Conservation (phyloP, 2,888 invertebrate species). For the Psylliodes chrysocephalus region DNA sequence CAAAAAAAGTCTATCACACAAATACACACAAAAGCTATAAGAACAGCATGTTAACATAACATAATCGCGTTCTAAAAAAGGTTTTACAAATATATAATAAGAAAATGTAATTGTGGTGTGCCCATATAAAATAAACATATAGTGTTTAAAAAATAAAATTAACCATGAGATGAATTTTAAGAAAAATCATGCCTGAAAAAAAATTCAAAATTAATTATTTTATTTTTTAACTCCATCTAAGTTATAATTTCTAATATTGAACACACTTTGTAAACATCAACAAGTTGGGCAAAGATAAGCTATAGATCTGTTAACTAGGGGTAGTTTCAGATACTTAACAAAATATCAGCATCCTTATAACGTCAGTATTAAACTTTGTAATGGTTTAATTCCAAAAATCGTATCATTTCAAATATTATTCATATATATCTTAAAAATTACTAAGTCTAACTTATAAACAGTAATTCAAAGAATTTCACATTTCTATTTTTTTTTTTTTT, state of each 20-base stretch:
- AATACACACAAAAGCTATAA: conserved; percentile 63
- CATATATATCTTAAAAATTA: too few species aligned
- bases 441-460: too few species aligned
- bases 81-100: conserved; percentile 22
- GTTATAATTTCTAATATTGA: not conserved
- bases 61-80: conserved; percentile 37
- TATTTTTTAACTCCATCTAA: not conserved
- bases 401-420: not conserved
- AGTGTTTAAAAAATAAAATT: too few species aligned
- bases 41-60: conserved; percentile 53
- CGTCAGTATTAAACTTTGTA: too few species aligned
- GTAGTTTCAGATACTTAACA: not conserved
- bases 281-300: not conserved
- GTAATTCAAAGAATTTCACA: too few species aligned
- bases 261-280: not conserved
- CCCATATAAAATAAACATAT: not conserved
- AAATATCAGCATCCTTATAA: not conserved
- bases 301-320: not conserved
- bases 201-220: too few species aligned
- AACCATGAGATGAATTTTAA: too few species aligned
- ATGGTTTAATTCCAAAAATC: not conserved
- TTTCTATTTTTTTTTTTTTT: too few species aligned
- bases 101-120: not conserved
- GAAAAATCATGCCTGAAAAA: too few species aligned
- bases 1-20: conserved; percentile 68